These are phyloP conservation scores for Pteromalus puparum DNA, from an alignment of 1,140 invertebrate genomes.

Conservation along the genomic window DNA sequence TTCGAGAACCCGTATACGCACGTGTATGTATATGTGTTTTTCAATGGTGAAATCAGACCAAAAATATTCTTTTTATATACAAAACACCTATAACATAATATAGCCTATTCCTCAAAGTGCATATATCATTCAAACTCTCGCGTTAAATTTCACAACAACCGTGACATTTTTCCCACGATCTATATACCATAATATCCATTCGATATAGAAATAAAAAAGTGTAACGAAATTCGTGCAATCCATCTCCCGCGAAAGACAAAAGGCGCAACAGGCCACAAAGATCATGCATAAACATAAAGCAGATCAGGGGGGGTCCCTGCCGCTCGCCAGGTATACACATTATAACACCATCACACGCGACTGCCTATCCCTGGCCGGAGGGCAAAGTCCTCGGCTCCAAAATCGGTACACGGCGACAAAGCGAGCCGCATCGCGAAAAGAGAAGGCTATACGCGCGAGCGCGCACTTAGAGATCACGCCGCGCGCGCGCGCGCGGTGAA, in stretches of 20 bases:
- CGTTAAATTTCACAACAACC: not conserved
- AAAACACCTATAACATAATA: not conserved
- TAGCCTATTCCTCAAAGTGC: not conserved
- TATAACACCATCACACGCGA: no score
- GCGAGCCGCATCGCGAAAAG: not conserved
- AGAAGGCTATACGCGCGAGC: no score
- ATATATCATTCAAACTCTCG: not conserved
- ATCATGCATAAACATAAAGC: no score
- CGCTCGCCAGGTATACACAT: no score
- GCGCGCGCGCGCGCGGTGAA: no score
- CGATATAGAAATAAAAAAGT: no score
- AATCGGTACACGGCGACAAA: not conserved
- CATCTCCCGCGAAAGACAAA: no score
- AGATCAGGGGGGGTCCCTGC: no score
- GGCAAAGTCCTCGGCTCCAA: not conserved
- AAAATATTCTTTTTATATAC: slow-evolving; percentile 38
- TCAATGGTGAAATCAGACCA: slow-evolving; percentile 38
- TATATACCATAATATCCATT: no score
- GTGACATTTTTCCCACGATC: not conserved
- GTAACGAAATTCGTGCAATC: no score
- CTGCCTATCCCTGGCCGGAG: not conserved
- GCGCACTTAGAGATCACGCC: not conserved
- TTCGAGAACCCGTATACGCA: not conserved
- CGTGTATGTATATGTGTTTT: not conserved
- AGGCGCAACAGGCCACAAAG: no score